Evolutionary conservation across 2,797 vertebrate species (phyloP).

Genomic region (Enteromius afrohamiltoni): DNA sequence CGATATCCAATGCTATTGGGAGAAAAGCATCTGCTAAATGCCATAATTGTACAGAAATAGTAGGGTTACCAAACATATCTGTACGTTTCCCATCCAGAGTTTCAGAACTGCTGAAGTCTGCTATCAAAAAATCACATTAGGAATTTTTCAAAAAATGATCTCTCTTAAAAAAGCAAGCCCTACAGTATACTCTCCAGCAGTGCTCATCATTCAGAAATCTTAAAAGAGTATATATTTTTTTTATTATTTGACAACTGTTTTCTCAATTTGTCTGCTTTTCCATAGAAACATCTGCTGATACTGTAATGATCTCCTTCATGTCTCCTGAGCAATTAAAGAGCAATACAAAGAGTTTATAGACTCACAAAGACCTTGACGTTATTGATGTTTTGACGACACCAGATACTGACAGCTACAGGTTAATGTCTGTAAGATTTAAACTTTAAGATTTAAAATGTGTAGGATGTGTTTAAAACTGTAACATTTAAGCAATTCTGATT

Average conservation of each 20-base stretch:
- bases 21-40: neutral
- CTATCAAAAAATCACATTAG: neutral
- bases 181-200: neutral
- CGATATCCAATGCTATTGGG: neutral
- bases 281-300: neutral
- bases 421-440: neutral
- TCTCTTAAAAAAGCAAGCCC: neutral
- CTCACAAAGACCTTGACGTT: neutral
- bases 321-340: neutral
- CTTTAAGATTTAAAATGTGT: neutral
- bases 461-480: neutral
- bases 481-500: no score
- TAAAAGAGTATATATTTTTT: neutral
- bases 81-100: neutral
- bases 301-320: neutral
- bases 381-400: conserved; percentile 3
- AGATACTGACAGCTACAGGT: conserved; percentile 44
- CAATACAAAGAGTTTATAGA: neutral
- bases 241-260: neutral
- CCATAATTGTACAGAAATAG: neutral
- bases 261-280: neutral
- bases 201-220: neutral
- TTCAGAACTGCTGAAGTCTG: neutral
- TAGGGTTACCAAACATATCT: neutral
- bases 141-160: neutral